Percentiles rank a stretch among this genome's conserved stretches.
Conservation (phyloP, 2,113 vertebrate genomes). For the Cervus canadensis region DNA sequence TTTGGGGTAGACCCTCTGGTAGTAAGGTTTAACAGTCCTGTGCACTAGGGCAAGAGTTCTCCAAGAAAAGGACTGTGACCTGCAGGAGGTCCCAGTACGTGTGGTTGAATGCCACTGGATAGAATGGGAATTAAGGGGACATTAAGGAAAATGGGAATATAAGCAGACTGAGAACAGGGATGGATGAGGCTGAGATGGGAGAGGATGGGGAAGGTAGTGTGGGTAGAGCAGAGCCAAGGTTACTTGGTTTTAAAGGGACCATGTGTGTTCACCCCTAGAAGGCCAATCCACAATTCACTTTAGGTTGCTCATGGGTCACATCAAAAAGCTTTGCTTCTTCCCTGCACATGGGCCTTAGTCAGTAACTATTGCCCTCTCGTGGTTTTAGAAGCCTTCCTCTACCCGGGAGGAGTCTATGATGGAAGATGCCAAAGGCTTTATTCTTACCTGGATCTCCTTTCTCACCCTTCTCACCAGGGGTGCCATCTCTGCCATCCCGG, state of each 20-base stretch:
- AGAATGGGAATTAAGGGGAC: not conserved
- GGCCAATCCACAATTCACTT: not conserved
- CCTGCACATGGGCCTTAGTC: no score
- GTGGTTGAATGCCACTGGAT: not conserved
- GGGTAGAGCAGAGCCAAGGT: not conserved
- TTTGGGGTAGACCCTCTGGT: not conserved
- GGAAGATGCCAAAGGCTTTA: not conserved
- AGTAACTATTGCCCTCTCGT: not conserved
- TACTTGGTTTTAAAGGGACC: not conserved
- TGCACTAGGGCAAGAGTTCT: not conserved
- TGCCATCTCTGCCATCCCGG: constrained; percentile 85
- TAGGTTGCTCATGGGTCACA: not conserved
- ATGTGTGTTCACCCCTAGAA: not conserved
- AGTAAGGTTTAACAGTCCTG: not conserved
- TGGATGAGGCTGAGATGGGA: not conserved
- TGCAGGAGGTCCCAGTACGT: not conserved
- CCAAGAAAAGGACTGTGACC: not conserved
- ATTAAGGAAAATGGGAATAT: not conserved
- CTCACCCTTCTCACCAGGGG: constrained; percentile 83
- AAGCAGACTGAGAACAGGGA: not conserved
- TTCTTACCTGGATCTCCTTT: constrained; percentile 84
- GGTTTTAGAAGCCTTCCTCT: not conserved
- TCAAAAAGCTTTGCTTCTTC: not conserved
- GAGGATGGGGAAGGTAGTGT: not conserved
- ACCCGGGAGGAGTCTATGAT: not conserved